phyloP scores from a whole-genome alignment of 2,888 invertebrate genomes.

The Phyllotreta cruciferae region DNA sequence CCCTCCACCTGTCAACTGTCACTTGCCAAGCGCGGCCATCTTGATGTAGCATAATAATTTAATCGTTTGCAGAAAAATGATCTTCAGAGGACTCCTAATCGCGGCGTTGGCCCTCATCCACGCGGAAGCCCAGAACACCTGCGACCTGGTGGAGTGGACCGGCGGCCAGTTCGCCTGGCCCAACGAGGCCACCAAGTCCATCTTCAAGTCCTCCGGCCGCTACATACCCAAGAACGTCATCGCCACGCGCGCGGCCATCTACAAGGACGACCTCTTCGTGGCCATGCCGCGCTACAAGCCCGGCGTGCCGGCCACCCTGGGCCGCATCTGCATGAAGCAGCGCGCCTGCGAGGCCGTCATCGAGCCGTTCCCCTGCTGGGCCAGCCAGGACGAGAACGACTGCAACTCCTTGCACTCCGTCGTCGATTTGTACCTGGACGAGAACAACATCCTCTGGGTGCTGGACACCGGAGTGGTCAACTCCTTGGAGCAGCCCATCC shows the following conservation, averaged over 20 bases:
- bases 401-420: constrained; percentile 73
- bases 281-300: constrained; percentile 68
- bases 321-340: constrained; percentile 62
- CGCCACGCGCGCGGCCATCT: constrained; percentile 67
- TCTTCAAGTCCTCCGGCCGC: constrained; percentile 66
- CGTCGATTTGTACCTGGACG: constrained; percentile 70
- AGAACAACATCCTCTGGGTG: constrained; percentile 73
- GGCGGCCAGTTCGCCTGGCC: constrained; percentile 49
- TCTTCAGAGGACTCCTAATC: constrained; percentile 35
- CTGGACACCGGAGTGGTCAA: constrained; percentile 76
- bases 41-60: no score
- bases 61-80: constrained; percentile 35
- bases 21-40: no score
- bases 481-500: constrained; percentile 69
- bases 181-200: constrained; percentile 61
- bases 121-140: constrained; percentile 38
- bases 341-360: constrained; percentile 62
- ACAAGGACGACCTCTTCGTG: constrained; percentile 64
- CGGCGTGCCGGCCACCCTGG: constrained; percentile 74
- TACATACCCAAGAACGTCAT: constrained; percentile 67
- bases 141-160: constrained; percentile 56
- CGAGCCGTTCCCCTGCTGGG: constrained; percentile 70
- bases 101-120: constrained; percentile 29
- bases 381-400: constrained; percentile 70
- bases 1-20: no score